Conservation (phyloP, 2,113 vertebrate genomes). For the Ochotona curzoniae region DNA sequence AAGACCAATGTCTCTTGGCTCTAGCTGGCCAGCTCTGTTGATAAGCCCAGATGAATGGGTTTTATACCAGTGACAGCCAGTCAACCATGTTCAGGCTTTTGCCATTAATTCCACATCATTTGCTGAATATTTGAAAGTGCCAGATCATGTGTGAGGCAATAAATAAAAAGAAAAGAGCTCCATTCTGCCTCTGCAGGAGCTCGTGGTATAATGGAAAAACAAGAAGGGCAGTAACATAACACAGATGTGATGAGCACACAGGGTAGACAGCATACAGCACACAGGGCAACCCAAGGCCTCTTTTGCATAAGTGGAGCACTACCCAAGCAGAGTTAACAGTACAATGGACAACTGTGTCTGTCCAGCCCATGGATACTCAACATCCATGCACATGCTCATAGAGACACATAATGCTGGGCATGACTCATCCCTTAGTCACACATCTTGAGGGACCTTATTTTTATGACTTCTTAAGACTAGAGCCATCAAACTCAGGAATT, state of each 20-base stretch:
- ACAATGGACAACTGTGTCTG: neutral
- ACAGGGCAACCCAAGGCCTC: neutral
- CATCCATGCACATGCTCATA: neutral
- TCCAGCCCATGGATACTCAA: neutral
- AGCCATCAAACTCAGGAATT: neutral
- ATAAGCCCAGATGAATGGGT: neutral
- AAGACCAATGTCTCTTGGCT: neutral
- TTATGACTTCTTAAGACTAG: neutral
- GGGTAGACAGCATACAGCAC: fast-evolving
- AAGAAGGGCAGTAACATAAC: neutral
- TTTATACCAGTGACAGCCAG: neutral
- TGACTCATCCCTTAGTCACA: neutral
- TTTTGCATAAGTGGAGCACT: neutral
- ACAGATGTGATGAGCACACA: neutral
- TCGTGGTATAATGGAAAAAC: neutral
- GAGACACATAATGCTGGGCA: neutral
- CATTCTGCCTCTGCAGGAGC: neutral
- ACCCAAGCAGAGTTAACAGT: neutral
- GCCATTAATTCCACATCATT: neutral
- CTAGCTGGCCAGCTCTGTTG: neutral
- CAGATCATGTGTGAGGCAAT: neutral
- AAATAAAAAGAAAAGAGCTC: neutral
- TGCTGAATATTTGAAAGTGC: neutral
- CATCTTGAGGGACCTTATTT: neutral
- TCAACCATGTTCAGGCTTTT: neutral